These are phyloP conservation scores for Elgonia sp. DNA, from an alignment of 2,888 invertebrate genomes.

Conservation along the genomic window DNA sequence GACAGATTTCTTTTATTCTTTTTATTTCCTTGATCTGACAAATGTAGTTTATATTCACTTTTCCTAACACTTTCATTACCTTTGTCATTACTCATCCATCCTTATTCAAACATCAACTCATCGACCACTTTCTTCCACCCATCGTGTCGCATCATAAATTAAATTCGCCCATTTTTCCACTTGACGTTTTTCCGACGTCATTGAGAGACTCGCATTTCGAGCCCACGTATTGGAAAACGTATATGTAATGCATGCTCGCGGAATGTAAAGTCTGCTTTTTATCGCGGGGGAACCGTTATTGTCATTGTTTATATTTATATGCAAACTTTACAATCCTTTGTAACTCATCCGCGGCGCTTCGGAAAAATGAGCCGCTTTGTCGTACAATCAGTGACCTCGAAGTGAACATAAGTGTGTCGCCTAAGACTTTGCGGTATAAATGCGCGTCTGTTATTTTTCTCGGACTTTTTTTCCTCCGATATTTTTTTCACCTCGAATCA, in stretches of 20 bases:
- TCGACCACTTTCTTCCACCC: conserved; percentile 36
- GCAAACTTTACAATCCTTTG: not conserved
- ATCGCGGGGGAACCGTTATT: not conserved
- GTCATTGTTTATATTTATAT: conserved; percentile 15
- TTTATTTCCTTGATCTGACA: not conserved
- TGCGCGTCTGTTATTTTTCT: not conserved
- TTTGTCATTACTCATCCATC: conserved; percentile 25
- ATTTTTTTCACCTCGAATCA: not conserved
- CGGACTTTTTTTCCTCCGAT: not conserved
- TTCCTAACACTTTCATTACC: conserved; percentile 27
- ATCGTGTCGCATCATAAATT: conserved; percentile 9
- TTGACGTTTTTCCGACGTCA: not conserved
- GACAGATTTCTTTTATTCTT: conserved; percentile 5
- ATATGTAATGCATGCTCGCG: not conserved
- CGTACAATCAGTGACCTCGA: conserved; percentile 56
- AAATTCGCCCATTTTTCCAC: conserved; percentile 3
- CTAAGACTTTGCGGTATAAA: conserved; percentile 4
- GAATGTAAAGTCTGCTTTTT: conserved; percentile 9
- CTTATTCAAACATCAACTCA: not conserved
- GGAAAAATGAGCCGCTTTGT: conserved; percentile 62
- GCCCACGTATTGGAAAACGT: conserved; percentile 1
- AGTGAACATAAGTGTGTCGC: conserved; percentile 14
- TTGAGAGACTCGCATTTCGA: not conserved
- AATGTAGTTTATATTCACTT: conserved; percentile 26
- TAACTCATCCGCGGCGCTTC: conserved; percentile 22